A percentile compares a stretch with the other conserved stretches of the same genome.
Conservation (phyloP, 2,888 invertebrate species). For the Drosophila acutilabella region DNA sequence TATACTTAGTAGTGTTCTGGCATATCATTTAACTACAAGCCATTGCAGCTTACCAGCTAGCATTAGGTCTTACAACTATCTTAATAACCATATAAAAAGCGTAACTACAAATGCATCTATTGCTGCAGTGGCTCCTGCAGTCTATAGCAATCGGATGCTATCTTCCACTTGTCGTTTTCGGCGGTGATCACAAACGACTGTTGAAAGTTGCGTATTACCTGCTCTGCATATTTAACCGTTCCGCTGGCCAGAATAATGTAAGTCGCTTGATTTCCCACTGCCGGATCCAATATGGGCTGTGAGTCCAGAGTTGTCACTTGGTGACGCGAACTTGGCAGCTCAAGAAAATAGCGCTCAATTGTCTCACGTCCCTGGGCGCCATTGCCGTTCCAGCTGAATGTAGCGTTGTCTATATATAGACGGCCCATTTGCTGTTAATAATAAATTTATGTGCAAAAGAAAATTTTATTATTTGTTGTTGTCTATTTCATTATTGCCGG, state of each 20-base stretch:
- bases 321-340: slow-evolving; percentile 93
- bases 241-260: slow-evolving; percentile 94
- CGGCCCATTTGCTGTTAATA: slow-evolving; percentile 89
- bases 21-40: too few species aligned
- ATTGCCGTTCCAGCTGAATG: slow-evolving; percentile 97
- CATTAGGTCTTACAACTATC: too few species aligned
- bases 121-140: slow-evolving; percentile 87
- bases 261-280: slow-evolving; percentile 91
- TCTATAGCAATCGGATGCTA: slow-evolving; percentile 95
- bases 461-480: not conserved
- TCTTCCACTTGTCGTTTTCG: slow-evolving; percentile 96
- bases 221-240: slow-evolving; percentile 90
- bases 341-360: slow-evolving; percentile 94
- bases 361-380: slow-evolving; percentile 91
- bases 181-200: slow-evolving; percentile 95
- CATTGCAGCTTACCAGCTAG: too few species aligned
- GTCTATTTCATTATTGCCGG: slow-evolving; percentile 12
- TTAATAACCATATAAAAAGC: too few species aligned
- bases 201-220: slow-evolving; percentile 89
- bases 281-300: slow-evolving; percentile 92
- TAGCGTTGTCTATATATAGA: slow-evolving; percentile 92
- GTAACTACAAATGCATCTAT: not conserved
- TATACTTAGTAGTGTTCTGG: too few species aligned
- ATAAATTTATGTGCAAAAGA: slow-evolving; percentile 8
- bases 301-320: slow-evolving; percentile 92